phyloP scores from a whole-genome alignment of 2,888 invertebrate species.

The Lottia gigantea region DNA sequence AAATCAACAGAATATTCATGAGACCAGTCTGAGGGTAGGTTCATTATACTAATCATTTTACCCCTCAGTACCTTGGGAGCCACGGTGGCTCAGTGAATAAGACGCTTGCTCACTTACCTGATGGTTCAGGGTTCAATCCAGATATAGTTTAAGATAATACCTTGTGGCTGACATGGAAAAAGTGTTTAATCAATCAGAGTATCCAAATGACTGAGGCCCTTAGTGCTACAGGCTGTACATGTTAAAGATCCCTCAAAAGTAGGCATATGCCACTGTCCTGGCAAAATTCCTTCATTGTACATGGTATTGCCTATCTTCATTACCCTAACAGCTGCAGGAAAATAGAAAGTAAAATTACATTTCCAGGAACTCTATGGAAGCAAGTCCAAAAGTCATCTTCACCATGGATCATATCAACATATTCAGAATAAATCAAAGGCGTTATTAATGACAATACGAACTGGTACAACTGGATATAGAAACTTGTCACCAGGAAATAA shows the following conservation, averaged over 20 bases:
- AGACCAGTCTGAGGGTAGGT: constrained; percentile 30
- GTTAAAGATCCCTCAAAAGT: not conserved
- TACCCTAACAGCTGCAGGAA: not conserved
- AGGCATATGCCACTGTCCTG: not conserved
- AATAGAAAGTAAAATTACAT: not conserved
- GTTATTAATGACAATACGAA: constrained; percentile 47
- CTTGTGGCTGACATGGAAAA: too few species aligned
- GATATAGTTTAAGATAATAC: too few species aligned
- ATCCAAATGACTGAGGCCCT: not conserved
- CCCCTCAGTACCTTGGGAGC: too few species aligned
- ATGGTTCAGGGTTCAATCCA: too few species aligned
- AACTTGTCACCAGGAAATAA: constrained; percentile 68
- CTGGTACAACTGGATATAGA: constrained; percentile 38
- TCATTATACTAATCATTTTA: too few species aligned
- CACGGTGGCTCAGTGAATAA: too few species aligned
- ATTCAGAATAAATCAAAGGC: constrained; percentile 61
- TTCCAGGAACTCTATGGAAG: constrained; percentile 27
- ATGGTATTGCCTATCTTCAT: not conserved
- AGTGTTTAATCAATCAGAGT: not conserved
- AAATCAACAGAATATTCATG: constrained; percentile 66
- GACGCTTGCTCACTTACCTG: too few species aligned
- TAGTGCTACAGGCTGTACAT: not conserved
- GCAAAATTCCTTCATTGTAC: not conserved
- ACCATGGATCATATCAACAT: constrained; percentile 61
- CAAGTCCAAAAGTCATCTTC: constrained; percentile 35